Percentiles rank a stretch among this genome's conserved stretches.
These are phyloP conservation scores for Cataglyphis rosenhaueri DNA, from an alignment of 2,888 invertebrate species.

Conservation along the genomic window DNA sequence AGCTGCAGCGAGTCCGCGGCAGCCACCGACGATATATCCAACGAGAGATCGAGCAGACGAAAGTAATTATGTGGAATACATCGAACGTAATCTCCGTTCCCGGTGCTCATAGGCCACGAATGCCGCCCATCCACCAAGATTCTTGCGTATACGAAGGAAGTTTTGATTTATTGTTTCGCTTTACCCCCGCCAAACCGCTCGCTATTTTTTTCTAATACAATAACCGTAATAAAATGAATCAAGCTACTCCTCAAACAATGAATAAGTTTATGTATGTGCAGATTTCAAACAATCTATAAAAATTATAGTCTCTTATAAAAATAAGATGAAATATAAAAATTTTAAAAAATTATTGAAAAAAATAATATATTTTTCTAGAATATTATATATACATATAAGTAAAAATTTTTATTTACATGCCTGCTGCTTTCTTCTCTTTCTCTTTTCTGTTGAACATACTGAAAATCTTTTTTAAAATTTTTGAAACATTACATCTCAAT, in stretches of 20 bases:
- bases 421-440: not conserved
- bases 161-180: conserved; percentile 75
- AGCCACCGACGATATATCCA: conserved; percentile 67
- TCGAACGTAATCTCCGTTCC: conserved; percentile 67
- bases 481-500: not conserved
- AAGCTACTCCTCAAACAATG: not conserved
- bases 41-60: conserved; percentile 71
- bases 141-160: conserved; percentile 69
- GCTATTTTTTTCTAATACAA: conserved; percentile 32
- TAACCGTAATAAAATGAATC: conserved; percentile 22
- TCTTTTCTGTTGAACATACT: not conserved
- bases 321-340: not conserved
- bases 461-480: not conserved
- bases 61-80: conserved; percentile 82
- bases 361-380: not conserved
- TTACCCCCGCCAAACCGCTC: conserved; percentile 15
- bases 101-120: conserved; percentile 44
- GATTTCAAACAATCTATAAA: not conserved
- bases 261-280: not conserved
- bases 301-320: not conserved
- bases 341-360: not conserved
- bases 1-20: conserved; percentile 74
- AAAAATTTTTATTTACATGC: not conserved
- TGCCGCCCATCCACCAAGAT: conserved; percentile 49
- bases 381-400: not conserved